phyloP scores from a whole-genome alignment of 2,797 vertebrate genomes.

The Chaetodon trifasciatus region DNA sequence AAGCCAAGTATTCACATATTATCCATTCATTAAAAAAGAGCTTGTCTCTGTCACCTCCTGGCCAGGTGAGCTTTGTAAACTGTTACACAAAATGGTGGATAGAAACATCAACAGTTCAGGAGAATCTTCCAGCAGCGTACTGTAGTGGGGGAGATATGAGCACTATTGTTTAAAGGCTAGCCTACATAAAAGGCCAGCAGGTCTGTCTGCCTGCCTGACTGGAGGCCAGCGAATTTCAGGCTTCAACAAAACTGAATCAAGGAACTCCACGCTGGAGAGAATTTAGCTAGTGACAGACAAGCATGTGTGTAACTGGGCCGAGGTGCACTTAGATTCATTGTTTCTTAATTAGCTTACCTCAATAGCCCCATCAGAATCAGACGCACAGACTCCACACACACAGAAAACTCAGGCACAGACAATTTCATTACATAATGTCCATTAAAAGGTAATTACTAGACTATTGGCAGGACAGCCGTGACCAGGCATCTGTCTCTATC shows the following conservation, averaged over 20 bases:
- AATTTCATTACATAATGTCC: conserved; percentile 58
- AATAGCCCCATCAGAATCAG: conserved; percentile 28
- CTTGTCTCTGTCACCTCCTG: conserved; percentile 34
- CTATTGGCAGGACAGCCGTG: conserved; percentile 47
- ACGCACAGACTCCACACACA: conserved; percentile 30
- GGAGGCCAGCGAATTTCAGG: conserved; percentile 47
- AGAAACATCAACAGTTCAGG: conserved; percentile 71
- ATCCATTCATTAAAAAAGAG: conserved; percentile 41
- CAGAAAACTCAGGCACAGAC: conserved; percentile 22
- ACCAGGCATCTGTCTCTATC: conserved; percentile 43
- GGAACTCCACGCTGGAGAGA: conserved; percentile 27
- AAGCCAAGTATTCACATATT: background rate
- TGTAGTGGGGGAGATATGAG: conserved; percentile 61
- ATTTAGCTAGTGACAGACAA: conserved; percentile 24
- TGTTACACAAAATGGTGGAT: conserved; percentile 62
- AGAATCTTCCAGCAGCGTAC: conserved; percentile 78
- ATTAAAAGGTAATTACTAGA: conserved; percentile 66
- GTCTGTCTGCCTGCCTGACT: conserved; percentile 55
- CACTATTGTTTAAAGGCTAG: conserved; percentile 68
- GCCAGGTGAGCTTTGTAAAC: conserved; percentile 57
- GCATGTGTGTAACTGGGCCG: conserved; percentile 13
- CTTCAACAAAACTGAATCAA: conserved; percentile 63
- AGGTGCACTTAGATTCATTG: conserved; percentile 45
- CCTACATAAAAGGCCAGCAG: conserved; percentile 66
- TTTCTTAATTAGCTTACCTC: conserved; percentile 50